Evolutionary conservation across 37 sponge, comb jelly and placozoan species (phyloP).

Genomic region (Aphrocallistes beatrix): DNA sequence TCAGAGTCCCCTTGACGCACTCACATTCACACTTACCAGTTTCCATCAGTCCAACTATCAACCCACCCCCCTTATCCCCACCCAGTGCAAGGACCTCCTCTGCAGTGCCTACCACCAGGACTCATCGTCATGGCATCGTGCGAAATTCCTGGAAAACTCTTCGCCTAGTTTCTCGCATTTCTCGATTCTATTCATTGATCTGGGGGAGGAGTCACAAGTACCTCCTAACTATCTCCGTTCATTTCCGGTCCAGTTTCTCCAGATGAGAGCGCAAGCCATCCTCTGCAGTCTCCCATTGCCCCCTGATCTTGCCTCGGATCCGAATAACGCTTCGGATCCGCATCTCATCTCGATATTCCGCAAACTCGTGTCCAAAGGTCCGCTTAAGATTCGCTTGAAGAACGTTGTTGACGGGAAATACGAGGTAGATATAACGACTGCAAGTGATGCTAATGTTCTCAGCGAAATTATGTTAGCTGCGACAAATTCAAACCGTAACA

Average conservation of each 20-base stretch:
- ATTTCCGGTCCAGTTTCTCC: neutral
- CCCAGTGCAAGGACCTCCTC: neutral
- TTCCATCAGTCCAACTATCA: neutral
- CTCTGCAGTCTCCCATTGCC: neutral
- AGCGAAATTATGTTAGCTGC: neutral
- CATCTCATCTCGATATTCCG: neutral
- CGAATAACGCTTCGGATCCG: neutral
- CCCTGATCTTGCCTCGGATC: neutral
- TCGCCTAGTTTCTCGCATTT: neutral
- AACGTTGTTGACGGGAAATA: neutral
- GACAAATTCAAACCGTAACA: too few relatives aligned
- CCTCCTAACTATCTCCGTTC: neutral
- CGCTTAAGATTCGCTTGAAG: neutral
- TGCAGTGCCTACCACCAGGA: neutral
- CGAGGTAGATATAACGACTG: neutral
- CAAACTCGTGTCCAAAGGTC: neutral
- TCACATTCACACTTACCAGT: neutral
- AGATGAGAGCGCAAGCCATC: neutral
- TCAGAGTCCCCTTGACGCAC: neutral
- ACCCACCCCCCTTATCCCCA: neutral
- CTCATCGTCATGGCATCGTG: neutral
- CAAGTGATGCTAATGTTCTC: neutral
- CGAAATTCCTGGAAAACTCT: neutral
- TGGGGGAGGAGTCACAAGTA: neutral
- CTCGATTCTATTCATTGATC: neutral